Conservation (phyloP, 2,113 vertebrate genomes). For the Microcebus ravelobensis region DNA sequence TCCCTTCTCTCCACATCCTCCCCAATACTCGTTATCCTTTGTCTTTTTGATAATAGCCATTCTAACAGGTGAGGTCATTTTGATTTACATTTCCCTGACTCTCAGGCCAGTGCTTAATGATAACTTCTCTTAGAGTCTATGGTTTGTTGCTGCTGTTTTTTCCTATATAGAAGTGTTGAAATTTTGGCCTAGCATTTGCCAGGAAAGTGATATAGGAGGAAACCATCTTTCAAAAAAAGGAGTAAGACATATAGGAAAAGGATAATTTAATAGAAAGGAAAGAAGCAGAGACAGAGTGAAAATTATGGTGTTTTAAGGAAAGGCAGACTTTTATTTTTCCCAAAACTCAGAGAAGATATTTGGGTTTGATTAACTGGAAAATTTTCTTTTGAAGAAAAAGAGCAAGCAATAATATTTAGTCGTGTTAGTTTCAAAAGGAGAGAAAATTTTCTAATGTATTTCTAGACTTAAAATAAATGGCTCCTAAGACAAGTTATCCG, state of each 20-base stretch:
- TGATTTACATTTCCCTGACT: background rate
- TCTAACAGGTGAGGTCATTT: too few relatives aligned
- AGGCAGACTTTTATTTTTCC: background rate
- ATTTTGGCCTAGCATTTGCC: slow-evolving; percentile 2
- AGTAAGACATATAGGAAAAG: background rate
- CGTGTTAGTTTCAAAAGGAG: background rate
- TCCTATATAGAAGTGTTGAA: background rate
- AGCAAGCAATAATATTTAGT: background rate
- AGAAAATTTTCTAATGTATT: background rate
- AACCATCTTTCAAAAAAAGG: background rate
- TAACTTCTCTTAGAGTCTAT: background rate
- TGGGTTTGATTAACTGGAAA: background rate
- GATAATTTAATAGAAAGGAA: background rate
- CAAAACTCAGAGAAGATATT: background rate
- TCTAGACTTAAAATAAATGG: background rate
- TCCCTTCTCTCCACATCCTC: too few relatives aligned
- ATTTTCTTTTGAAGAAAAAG: background rate
- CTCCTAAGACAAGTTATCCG: background rate
- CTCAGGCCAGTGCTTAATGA: background rate
- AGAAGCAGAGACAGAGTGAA: background rate
- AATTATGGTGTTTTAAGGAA: background rate
- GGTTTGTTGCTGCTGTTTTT: background rate
- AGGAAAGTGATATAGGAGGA: background rate
- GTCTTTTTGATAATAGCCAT: too few relatives aligned
- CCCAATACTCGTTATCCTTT: too few relatives aligned